phyloP scores from a whole-genome alignment of 2,113 vertebrate species.

The Echinops telfairi region DNA sequence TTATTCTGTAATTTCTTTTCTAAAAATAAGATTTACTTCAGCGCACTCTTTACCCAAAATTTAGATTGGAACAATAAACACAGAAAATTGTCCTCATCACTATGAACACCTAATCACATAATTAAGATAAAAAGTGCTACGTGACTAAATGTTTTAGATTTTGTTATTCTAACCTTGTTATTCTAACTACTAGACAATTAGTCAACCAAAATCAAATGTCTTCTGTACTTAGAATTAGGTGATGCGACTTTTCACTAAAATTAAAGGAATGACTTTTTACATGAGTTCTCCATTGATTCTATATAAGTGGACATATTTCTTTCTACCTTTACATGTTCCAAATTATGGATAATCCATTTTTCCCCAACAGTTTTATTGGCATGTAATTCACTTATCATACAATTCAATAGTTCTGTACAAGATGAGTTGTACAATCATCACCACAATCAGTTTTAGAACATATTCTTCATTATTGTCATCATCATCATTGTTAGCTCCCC shows the following conservation, averaged over 20 bases:
- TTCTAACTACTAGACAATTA: not conserved
- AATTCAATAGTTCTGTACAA: too few relatives aligned
- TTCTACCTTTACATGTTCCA: not conserved
- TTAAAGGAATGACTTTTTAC: not conserved
- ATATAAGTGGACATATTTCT: not conserved
- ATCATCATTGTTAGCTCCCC: too few relatives aligned
- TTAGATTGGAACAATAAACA: not conserved
- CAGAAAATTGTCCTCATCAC: not conserved
- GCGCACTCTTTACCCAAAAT: not conserved
- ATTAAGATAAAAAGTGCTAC: not conserved
- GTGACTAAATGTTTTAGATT: not conserved
- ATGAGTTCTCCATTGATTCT: not conserved
- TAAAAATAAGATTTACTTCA: not conserved
- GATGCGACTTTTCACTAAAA: not conserved
- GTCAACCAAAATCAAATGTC: not conserved
- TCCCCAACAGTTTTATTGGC: too few relatives aligned
- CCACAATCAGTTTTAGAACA: too few relatives aligned
- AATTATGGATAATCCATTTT: not conserved
- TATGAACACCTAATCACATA: not conserved
- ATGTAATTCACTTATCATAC: too few relatives aligned
- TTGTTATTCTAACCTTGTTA: not conserved
- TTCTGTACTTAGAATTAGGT: not conserved
- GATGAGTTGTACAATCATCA: too few relatives aligned
- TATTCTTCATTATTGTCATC: too few relatives aligned
- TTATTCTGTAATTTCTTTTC: not conserved